Base-by-base conservation (phyloP, 2,113 vertebrate genomes). In the Notothenia coriiceps region DNA sequence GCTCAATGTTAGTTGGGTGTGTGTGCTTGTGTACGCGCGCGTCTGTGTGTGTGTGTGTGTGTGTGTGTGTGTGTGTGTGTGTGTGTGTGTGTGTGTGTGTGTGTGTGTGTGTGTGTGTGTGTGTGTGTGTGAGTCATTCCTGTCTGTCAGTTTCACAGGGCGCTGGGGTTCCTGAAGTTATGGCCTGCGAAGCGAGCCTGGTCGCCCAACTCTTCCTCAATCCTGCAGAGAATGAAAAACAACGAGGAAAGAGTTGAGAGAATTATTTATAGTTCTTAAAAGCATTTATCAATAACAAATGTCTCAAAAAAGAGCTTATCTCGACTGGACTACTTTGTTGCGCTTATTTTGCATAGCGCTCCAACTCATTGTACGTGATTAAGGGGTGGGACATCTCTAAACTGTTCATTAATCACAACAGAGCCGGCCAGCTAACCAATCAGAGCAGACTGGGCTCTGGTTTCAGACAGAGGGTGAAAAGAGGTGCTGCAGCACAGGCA, bases 131-230 rank as follows among this genome's bases (percentile, higher is more conserved):
- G 33, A 33, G 49, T 86, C 81, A 68, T 86, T 76, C 56, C 3
- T 60, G 78, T 85, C 46, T 63, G 84, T 89, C 81, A 15, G 78
- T 68, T 87, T 98, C 96, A 99, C 96, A 98, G 96, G 89, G 96
- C 98, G 18, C 97, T 99, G 79, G 97, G 98, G 88, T 98, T 99
- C 91, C 97, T 97, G 88, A 99, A 99, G 93, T 99, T 99, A 83
- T 99, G 97, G 86, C 98, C 98, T 0, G 97, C 98, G 6, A 98
- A 98, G 81, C 97, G 96, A 80, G 98, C 98, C 94, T 98, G 96
- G 1, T 98, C 97, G 0, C 97, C 98, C 78, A 99, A 82, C 90
- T 98, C 97, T 86, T 99, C 98, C 89, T 99, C 98, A 67, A 99
- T 99, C 95, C 98, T 99, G 70, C 78, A 72, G 78, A 74, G 43